These are phyloP conservation scores for Stercorarius parasiticus DNA, from an alignment of 2,113 vertebrate genomes.

Conservation along the genomic window DNA sequence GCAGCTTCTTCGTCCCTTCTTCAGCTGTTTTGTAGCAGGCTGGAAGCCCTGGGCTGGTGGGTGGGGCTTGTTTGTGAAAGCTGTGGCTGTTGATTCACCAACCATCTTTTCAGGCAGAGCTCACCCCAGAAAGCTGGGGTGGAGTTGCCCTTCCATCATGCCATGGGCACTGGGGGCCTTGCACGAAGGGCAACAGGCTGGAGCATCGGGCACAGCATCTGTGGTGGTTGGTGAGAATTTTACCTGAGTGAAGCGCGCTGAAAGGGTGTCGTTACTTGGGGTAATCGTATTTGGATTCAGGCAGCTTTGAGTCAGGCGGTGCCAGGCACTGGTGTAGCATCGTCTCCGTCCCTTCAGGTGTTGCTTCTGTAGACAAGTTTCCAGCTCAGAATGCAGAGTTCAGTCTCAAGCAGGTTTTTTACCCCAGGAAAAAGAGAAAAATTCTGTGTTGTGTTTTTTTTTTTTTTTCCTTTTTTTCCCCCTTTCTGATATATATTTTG, in stretches of 20 bases:
- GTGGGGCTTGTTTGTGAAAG: neutral
- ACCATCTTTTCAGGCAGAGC: neutral
- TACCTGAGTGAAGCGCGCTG: neutral
- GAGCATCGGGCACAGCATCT: neutral
- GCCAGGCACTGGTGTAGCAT: neutral
- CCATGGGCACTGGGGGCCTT: neutral
- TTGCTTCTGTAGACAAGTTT: neutral
- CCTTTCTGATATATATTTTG: neutral
- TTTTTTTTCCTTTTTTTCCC: fast-evolving
- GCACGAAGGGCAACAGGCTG: fast-evolving
- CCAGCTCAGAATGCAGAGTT: neutral
- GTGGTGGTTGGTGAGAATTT: neutral
- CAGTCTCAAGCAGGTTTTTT: neutral
- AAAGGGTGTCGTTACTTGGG: neutral
- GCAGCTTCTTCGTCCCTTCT: neutral
- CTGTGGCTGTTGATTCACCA: neutral
- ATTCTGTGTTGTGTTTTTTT: fast-evolving
- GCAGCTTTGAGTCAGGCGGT: neutral
- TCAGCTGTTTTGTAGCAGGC: neutral
- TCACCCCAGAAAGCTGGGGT: neutral
- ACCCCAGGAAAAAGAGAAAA: neutral
- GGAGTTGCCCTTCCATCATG: neutral
- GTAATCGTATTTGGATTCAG: neutral
- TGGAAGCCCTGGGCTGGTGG: neutral
- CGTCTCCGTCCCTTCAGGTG: fast-evolving